These are phyloP conservation scores for Cynopterus sphinx DNA, from an alignment of 2,797 vertebrate genomes.

Conservation along the genomic window DNA sequence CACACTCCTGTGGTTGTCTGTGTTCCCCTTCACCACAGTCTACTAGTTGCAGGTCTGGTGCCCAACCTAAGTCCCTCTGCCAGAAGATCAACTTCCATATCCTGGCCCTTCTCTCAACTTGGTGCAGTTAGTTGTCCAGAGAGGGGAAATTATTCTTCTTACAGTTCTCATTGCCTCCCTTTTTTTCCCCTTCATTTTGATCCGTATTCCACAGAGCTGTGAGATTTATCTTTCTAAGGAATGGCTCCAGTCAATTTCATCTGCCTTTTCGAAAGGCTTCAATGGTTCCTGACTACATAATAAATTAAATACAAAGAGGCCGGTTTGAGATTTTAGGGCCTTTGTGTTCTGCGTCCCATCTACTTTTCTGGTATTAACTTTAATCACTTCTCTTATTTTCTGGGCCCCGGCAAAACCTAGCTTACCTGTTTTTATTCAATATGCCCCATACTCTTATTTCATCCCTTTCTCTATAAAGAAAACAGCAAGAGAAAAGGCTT, in stretches of 20 bases:
- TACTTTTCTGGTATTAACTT: background rate
- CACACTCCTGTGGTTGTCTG: background rate
- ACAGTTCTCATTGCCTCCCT: background rate
- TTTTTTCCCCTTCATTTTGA: background rate
- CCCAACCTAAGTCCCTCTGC: background rate
- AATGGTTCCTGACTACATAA: background rate
- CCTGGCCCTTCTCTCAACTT: background rate
- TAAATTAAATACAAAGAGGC: background rate
- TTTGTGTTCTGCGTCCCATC: background rate
- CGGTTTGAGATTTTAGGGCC: background rate
- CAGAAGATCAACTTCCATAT: background rate
- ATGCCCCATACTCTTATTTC: background rate
- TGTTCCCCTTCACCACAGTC: fast-evolving
- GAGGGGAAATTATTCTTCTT: background rate
- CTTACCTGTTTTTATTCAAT: background rate
- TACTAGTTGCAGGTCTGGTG: background rate
- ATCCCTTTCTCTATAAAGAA: background rate
- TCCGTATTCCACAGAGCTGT: background rate
- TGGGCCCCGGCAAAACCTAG: background rate
- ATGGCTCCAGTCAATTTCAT: background rate
- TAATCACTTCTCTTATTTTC: background rate
- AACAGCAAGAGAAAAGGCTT: background rate
- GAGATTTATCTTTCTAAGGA: background rate
- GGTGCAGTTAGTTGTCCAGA: background rate
- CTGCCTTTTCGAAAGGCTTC: background rate